Evolutionary conservation across 1,140 invertebrate species (phyloP).

Genomic region (Telenomus remus): DNA sequence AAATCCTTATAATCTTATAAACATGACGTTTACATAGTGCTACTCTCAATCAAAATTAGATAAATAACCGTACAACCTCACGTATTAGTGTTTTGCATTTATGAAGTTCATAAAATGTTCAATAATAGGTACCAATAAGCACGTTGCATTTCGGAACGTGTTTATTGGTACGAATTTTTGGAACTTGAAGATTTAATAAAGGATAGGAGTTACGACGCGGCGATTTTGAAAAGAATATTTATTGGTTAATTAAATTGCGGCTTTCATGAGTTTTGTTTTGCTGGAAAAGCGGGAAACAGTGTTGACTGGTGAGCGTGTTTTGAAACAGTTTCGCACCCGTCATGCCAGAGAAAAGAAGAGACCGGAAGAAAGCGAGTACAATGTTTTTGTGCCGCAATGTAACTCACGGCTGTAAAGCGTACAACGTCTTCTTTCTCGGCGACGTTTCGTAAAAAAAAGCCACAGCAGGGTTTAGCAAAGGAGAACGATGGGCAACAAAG

Average conservation of each 20-base stretch:
- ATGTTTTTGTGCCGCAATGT: slow-evolving; percentile 40
- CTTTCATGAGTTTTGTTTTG: slow-evolving; percentile 43
- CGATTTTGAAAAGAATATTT: too few relatives aligned
- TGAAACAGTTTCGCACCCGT: slow-evolving; percentile 51
- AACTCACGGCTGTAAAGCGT: slow-evolving; percentile 43
- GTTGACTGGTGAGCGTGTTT: slow-evolving; percentile 50
- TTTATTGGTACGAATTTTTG: too few relatives aligned
- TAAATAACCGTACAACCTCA: too few relatives aligned
- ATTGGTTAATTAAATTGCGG: slow-evolving; percentile 1
- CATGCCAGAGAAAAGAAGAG: slow-evolving; percentile 20
- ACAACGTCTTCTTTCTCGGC: slow-evolving; percentile 36
- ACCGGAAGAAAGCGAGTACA: slow-evolving; percentile 25
- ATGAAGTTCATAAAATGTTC: too few relatives aligned
- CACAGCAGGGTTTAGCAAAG: neutral
- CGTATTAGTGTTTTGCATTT: too few relatives aligned
- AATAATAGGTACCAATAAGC: too few relatives aligned
- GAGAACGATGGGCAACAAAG: slow-evolving; percentile 4
- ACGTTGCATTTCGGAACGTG: too few relatives aligned
- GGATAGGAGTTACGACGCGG: too few relatives aligned
- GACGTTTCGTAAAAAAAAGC: slow-evolving; percentile 27
- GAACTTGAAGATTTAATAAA: too few relatives aligned
- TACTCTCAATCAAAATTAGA: too few relatives aligned
- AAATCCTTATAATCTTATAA: too few relatives aligned
- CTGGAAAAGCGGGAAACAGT: slow-evolving; percentile 22
- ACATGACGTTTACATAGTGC: too few relatives aligned